Base-by-base conservation (phyloP, 2,888 invertebrate species). In the Oscheius sp. region DNA sequence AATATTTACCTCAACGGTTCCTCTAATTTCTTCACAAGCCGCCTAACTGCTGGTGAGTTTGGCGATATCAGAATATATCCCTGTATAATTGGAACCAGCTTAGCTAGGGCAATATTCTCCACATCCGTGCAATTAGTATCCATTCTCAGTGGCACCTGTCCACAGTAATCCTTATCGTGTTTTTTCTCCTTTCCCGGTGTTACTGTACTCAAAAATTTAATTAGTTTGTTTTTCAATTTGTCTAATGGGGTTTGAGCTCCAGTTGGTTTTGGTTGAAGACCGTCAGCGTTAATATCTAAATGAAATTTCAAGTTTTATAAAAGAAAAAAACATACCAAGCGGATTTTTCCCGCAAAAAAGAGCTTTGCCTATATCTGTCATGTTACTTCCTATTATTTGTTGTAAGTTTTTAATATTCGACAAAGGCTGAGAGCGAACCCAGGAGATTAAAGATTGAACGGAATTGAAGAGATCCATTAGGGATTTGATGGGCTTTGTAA, bases 61-160 rank as follows among this genome's bases (percentile, higher is more conserved):
- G 85, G 84, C 12, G 82, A 57, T 5, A 84, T 80, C 1, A 84
- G 74, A 54, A 84, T 82, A 45, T 74, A 80, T 9, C 84, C 83
- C 30, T 73, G 73, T 12, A 84, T 82, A 79, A 84, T 64, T 0
- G 81, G 75, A 17, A 70, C 63, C 24, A 80, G 41, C 38, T 70
- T 65, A 20, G 64, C 57, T 14, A 71, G 32, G 33, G 70, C 38
- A 14, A 69, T 54, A 9, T 63, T 63, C 24, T 70, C 71, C n/a
- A 79, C 24, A 1, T 57, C 47, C 5, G 75, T 70, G 28, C 77
- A 79, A 44, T 72, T 73, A 1, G 32, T 54, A 24, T 54, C 54
- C 32, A 54, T 33, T n/a, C 33, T 44, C 8, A 59, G 26, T 6
- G 67, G 59, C 2, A 80, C 66, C 0, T 71, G 65, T 0, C 63